Base-by-base conservation (phyloP, 2,888 invertebrate species). In the Leptopilina drosophilae region DNA sequence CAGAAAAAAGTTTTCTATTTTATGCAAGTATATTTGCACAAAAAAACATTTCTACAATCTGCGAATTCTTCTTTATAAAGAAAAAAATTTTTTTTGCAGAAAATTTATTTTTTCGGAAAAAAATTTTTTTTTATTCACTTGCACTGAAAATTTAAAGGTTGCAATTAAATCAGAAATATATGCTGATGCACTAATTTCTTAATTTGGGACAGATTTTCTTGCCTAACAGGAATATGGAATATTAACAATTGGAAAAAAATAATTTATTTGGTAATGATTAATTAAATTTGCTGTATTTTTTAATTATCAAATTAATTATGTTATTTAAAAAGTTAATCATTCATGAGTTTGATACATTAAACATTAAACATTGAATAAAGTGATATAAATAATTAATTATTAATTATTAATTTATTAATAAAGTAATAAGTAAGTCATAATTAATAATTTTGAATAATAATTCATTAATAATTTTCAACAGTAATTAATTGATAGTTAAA, bases 151-250 rank as follows among this genome's bases (percentile, higher is more conserved):
- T 26, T 4, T 20, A 20, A 62, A 20, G 56, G 62, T 75, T 53
- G 64, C 65, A 62, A 46, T 14, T 6, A 65, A 1, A 46, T 75
- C n/a, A 49, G 26, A n/a, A 77, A 42, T 33, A 77, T 49, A 40
- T 42, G 56, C 53, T 77, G 56, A 75, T 80, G 78, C 79, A 69
- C 69, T 76, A 69, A 67, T 79, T 79, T 69, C 77, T 80, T 76
- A 66, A 64, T 73, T 20, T 33, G 11, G 11, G 67, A 40, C 56
- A 59, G 73, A 56, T n/a, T 73, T 73, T 73, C 73, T 73, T 33
- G 33, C 33, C 11, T 73, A 56, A 73, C 33, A 26, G 14, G 9
- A 73, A n/a, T 1, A 26, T 73, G n/a, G 40, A 73, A 73, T 5
- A n/a, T 11, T 49, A 49, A 49, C 12, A 49, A 49, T 49, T 42